Evolutionary conservation across 1,140 invertebrate species (phyloP).

Genomic region (Lepidurus couesii): DNA sequence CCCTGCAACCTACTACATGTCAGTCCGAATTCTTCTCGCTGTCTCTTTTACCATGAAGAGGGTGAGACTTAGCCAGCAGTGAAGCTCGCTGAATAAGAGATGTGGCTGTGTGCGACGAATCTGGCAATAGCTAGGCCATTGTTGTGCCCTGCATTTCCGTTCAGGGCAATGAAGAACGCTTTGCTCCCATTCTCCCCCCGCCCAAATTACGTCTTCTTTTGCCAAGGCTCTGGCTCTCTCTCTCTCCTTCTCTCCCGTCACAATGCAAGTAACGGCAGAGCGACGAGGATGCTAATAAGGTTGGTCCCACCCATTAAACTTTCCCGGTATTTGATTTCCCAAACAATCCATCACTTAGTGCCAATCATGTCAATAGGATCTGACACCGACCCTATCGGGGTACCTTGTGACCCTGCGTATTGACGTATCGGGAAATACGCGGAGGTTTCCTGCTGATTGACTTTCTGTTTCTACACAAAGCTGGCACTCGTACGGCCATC

Average conservation of each 20-base stretch:
- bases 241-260: neutral
- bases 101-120: conserved; percentile 11
- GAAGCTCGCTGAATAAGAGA: conserved; percentile 2
- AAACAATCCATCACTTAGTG: conserved; percentile 6
- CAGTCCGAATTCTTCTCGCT: neutral
- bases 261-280: neutral
- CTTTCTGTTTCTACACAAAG: neutral
- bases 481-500: neutral
- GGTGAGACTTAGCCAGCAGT: conserved; percentile 21
- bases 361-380: conserved; percentile 17
- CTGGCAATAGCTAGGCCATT: neutral
- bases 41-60: conserved; percentile 9
- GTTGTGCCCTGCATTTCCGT: neutral
- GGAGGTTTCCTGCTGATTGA: neutral
- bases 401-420: neutral
- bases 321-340: conserved; percentile 1
- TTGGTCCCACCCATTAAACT: neutral
- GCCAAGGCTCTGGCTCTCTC: neutral
- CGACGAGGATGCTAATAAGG: conserved; percentile 14
- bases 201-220: neutral
- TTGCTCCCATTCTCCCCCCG: neutral
- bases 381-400: neutral
- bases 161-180: neutral
- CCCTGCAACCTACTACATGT: neutral
- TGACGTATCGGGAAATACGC: neutral